Conservation (phyloP, 2,888 invertebrate genomes). For the Laothoe populi region DNA sequence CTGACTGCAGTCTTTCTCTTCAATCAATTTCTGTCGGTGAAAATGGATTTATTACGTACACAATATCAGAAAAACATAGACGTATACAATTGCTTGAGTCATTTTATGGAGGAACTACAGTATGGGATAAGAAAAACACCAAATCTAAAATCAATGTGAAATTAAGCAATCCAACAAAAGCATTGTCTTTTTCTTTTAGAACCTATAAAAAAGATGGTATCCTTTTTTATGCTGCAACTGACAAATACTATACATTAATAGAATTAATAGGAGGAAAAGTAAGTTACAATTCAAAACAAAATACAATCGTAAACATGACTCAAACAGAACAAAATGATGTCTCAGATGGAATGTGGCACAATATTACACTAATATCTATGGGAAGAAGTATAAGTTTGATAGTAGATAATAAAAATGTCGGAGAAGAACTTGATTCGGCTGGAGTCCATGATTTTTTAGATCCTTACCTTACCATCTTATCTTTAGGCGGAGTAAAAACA, state of each 20-base stretch:
- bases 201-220: slow-evolving; percentile 92
- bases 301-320: slow-evolving; percentile 93
- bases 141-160: slow-evolving; percentile 65
- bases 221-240: slow-evolving; percentile 93
- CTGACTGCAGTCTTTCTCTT: slow-evolving; percentile 91
- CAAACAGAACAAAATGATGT: slow-evolving; percentile 86
- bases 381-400: slow-evolving; percentile 89
- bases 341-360: slow-evolving; percentile 95
- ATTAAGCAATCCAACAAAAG: slow-evolving; percentile 86
- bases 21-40: slow-evolving; percentile 92
- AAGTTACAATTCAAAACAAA: slow-evolving; percentile 91
- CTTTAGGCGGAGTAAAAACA: slow-evolving; percentile 90
- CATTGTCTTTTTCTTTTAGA: slow-evolving; percentile 91
- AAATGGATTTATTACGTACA: slow-evolving; percentile 91
- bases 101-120: slow-evolving; percentile 89
- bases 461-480: slow-evolving; percentile 92
- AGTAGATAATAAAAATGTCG: slow-evolving; percentile 89
- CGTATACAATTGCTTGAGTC: slow-evolving; percentile 94
- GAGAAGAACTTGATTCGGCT: slow-evolving; percentile 93
- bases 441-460: slow-evolving; percentile 96
- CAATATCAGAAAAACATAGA: slow-evolving; percentile 92
- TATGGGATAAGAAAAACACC: slow-evolving; percentile 84
- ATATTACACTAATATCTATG: slow-evolving; percentile 90
- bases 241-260: slow-evolving; percentile 93
- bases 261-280: slow-evolving; percentile 91